These are phyloP conservation scores for Brachirus orientalis DNA, from an alignment of 2,113 vertebrate species.

Conservation along the genomic window DNA sequence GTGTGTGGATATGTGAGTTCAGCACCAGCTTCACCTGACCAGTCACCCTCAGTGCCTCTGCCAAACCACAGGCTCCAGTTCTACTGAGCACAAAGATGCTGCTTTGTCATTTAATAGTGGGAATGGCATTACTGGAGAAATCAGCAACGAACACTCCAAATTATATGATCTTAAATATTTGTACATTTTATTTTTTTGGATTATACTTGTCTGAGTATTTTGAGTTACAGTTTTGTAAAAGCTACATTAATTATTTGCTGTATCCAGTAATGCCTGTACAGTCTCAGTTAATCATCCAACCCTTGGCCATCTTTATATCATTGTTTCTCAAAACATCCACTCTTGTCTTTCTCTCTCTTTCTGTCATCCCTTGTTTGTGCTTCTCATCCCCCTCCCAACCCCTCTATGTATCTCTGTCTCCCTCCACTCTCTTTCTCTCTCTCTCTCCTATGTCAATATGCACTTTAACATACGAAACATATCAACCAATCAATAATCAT, in stretches of 20 bases:
- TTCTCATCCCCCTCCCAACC: slow-evolving; percentile 76
- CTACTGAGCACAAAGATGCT: slow-evolving; percentile 71
- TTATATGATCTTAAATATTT: background rate
- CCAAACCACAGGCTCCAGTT: slow-evolving; percentile 68
- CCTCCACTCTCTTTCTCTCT: slow-evolving; percentile 30
- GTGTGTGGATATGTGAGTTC: slow-evolving; percentile 42
- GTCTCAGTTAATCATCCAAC: slow-evolving; percentile 79
- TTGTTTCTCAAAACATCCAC: slow-evolving; percentile 83
- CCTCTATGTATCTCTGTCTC: slow-evolving; percentile 56
- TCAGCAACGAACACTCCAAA: slow-evolving; percentile 34
- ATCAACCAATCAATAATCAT: slow-evolving; percentile 56
- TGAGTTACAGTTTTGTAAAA: background rate
- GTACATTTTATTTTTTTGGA: background rate
- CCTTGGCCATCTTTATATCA: slow-evolving; percentile 81
- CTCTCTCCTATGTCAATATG: slow-evolving; percentile 52
- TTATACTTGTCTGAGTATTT: background rate
- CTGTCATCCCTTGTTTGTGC: slow-evolving; percentile 81
- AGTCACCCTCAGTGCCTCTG: slow-evolving; percentile 74
- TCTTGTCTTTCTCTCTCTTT: slow-evolving; percentile 81
- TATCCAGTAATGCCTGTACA: slow-evolving; percentile 84
- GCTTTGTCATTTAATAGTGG: slow-evolving; percentile 80
- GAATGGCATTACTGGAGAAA: slow-evolving; percentile 85
- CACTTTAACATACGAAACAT: slow-evolving; percentile 67
- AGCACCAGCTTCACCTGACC: slow-evolving; percentile 65
- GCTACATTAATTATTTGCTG: slow-evolving; percentile 48